Evolutionary conservation across 1,140 invertebrate species (phyloP).

Genomic region (Globodera rostochiensis): DNA sequence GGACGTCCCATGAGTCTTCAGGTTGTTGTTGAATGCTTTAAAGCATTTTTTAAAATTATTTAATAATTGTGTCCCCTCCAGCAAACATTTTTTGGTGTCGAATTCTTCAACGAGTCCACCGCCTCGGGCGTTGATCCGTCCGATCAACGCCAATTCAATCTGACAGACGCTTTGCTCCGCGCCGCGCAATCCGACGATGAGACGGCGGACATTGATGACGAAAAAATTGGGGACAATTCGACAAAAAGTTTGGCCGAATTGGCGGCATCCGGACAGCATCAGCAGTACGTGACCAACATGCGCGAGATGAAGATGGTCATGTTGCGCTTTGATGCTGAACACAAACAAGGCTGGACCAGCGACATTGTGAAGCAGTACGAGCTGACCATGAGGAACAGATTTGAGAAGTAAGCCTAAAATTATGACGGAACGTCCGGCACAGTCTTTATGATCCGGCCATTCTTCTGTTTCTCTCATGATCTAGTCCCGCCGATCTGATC

Average conservation of each 20-base stretch:
- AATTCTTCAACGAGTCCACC: conserved; percentile 44
- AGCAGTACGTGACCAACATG: conserved; percentile 52
- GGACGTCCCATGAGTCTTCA: conserved; percentile 55
- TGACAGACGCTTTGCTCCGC: conserved; percentile 22
- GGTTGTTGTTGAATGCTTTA: not conserved
- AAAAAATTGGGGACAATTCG: not conserved
- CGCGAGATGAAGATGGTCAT: conserved; percentile 62
- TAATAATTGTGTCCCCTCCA: conserved; percentile 6
- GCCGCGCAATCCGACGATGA: not conserved
- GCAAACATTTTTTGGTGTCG: conserved; percentile 63
- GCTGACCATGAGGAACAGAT: conserved; percentile 55
- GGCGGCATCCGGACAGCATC: conserved; percentile 12
- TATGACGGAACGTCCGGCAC: not conserved
- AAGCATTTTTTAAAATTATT: conserved; percentile 17
- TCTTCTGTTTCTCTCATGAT: too few relatives aligned
- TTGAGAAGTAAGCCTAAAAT: conserved; percentile 45
- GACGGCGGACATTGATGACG: conserved; percentile 2
- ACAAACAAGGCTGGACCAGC: conserved; percentile 53
- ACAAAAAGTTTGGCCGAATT: not conserved
- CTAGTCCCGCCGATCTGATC: too few relatives aligned
- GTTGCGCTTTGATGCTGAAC: conserved; percentile 61
- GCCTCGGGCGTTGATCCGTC: not conserved
- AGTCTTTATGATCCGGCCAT: conserved; percentile 11
- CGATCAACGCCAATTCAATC: conserved; percentile 22
- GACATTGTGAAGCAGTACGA: conserved; percentile 60